phyloP scores from a whole-genome alignment of 1,140 invertebrate species.

The Zaprionus capensis region DNA sequence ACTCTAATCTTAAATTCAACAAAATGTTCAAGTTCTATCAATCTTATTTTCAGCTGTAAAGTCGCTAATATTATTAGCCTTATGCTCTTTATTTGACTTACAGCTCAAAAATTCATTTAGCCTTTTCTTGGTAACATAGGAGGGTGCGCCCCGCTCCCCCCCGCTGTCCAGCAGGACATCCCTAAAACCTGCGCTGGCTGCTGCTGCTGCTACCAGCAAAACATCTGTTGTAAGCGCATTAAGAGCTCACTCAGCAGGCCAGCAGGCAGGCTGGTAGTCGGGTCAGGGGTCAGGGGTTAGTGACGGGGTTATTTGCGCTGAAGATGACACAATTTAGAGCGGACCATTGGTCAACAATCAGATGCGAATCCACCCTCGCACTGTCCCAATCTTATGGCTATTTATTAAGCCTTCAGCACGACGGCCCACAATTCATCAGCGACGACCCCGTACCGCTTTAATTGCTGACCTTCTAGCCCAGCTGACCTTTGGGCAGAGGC shows the following conservation, averaged over 20 bases:
- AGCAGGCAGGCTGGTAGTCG: background rate
- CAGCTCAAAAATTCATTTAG: constrained; percentile 27
- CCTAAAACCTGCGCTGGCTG: constrained; percentile 45
- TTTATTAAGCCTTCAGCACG: constrained; percentile 55
- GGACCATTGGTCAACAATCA: constrained; percentile 40
- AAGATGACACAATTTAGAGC: constrained; percentile 69
- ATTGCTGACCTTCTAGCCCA: constrained; percentile 69
- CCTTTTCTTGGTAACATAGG: background rate
- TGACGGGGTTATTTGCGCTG: constrained; percentile 43
- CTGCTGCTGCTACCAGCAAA: constrained; percentile 29
- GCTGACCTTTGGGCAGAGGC: background rate
- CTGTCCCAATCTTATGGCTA: constrained; percentile 30
- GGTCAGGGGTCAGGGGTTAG: constrained; percentile 44
- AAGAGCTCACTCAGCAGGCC: constrained; percentile 44
- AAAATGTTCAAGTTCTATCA: background rate
- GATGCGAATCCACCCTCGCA: background rate
- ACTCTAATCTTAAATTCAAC: background rate
- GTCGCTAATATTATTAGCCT: constrained; percentile 13
- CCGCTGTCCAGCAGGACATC: constrained; percentile 1
- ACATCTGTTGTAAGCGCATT: constrained; percentile 76
- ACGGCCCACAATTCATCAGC: constrained; percentile 45
- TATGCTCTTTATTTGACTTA: constrained; percentile 21
- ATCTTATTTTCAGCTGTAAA: constrained; percentile 8
- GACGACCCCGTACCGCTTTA: constrained; percentile 45
- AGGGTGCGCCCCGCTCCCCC: background rate